Conservation (phyloP, 2,888 invertebrate species). For the Netelia inedita region DNA sequence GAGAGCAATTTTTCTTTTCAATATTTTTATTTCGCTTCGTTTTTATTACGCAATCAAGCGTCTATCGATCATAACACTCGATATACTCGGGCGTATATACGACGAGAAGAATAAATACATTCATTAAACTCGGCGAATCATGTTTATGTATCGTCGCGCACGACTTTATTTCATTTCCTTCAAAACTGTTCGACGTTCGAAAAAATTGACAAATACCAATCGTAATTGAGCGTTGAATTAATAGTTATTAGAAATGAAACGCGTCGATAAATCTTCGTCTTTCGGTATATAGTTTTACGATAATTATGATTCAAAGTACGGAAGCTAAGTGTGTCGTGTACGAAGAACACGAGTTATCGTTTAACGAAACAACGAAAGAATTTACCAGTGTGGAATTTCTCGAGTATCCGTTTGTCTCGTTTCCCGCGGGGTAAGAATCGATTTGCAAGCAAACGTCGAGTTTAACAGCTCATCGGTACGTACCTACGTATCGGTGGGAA, state of each 20-base stretch:
- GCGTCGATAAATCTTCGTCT: too few relatives aligned
- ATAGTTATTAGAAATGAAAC: too few relatives aligned
- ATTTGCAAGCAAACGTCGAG: constrained; percentile 46
- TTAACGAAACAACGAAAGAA: constrained; percentile 43
- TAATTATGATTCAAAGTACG: too few relatives aligned
- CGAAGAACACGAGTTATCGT: constrained; percentile 2
- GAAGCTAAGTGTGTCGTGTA: not conserved
- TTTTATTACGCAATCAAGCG: constrained; percentile 33
- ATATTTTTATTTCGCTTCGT: not conserved
- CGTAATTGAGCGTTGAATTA: too few relatives aligned
- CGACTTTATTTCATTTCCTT: not conserved
- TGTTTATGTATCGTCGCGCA: not conserved
- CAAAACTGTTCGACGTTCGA: too few relatives aligned
- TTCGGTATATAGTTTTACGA: too few relatives aligned
- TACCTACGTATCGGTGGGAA: not conserved
- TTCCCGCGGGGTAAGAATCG: constrained; percentile 31
- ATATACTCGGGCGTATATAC: not conserved
- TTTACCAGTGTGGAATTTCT: constrained; percentile 48
- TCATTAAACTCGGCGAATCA: not conserved
- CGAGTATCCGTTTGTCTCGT: constrained; percentile 14
- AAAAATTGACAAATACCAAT: too few relatives aligned
- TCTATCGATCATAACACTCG: constrained; percentile 40
- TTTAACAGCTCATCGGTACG: not conserved
- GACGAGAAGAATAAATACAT: constrained; percentile 15
- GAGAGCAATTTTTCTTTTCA: not conserved